Evolutionary conservation across 2,888 invertebrate genomes (phyloP), one percentile per base, ranked within the genome.

Genomic region (Chloromyia formosa): DNA sequence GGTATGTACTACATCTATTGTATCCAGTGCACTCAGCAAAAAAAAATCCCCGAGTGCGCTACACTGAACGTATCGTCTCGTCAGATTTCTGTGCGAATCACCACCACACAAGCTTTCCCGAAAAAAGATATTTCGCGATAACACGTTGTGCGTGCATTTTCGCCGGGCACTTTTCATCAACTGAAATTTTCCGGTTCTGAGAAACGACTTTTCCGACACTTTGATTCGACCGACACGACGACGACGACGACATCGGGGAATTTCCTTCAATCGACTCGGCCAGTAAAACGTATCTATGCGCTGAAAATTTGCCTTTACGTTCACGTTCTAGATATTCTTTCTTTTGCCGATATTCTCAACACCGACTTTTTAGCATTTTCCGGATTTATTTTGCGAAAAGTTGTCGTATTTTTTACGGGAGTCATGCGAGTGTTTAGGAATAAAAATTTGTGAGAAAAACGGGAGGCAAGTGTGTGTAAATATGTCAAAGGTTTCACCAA

Each of bases 161-260:
- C 35, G 42, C 75, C 75, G 73, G 64, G 53, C 54, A 73, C 66
- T 73, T 75, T 75, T 66, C 73, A 75, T 75, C 75, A 75, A 75
- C 75, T 75, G 72, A 75, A 75, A 62, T 68, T 68, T 74, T 74
- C 53, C 60, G 61, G 62, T 62, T 35, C 7, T 62, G 35, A 49
- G 40, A 62, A 64, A 74, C 27, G 64, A 54, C n/a, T 74, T 74
- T 74, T 62, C 74, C 74, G 64, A 62, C 45, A 42, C 12, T 16
- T 18, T 18, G 56, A 64, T 42, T 64, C 27, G 27, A 35, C 16
- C 14, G 1, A 42, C 35, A 27, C 61, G 35, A 16, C 62, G 22
- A 23, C 61, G 23, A 22, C 60, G 27, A 18, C n/a, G 18, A 23
- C 18, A 42, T 42, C 40, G 42, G 12, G 68, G 49, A 1, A 14